Evolutionary conservation across 2,797 vertebrate species (phyloP).

Genomic region (Nothura maculosa): DNA sequence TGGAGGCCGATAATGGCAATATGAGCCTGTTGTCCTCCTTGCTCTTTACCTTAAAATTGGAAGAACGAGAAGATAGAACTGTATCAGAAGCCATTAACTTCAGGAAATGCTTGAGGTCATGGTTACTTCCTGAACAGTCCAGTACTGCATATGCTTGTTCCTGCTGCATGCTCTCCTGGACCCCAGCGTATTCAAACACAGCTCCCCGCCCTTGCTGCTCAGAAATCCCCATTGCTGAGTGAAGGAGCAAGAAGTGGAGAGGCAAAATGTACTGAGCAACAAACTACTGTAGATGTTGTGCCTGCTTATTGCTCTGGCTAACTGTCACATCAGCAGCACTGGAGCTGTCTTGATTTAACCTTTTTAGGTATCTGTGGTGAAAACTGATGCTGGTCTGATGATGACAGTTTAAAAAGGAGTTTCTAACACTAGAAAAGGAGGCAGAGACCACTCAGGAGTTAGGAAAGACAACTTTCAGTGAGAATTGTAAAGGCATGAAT

Average conservation of each 20-base stretch:
- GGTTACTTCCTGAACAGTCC: background rate
- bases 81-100: background rate
- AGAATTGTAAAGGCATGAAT: background rate
- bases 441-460: background rate
- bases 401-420: background rate
- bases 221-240: background rate
- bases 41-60: conserved; percentile 1
- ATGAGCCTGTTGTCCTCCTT: background rate
- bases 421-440: background rate
- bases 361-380: background rate
- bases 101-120: background rate
- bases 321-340: background rate
- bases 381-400: background rate
- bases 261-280: background rate
- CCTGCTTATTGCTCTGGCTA: background rate
- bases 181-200: fast-evolving
- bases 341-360: background rate
- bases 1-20: background rate
- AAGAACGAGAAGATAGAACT: background rate
- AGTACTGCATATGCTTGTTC: background rate
- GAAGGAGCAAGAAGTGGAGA: background rate
- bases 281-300: background rate
- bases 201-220: background rate
- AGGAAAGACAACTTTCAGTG: background rate
- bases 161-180: background rate